Conservation (phyloP, 2,888 invertebrate genomes). For the Nomada fucata region DNA sequence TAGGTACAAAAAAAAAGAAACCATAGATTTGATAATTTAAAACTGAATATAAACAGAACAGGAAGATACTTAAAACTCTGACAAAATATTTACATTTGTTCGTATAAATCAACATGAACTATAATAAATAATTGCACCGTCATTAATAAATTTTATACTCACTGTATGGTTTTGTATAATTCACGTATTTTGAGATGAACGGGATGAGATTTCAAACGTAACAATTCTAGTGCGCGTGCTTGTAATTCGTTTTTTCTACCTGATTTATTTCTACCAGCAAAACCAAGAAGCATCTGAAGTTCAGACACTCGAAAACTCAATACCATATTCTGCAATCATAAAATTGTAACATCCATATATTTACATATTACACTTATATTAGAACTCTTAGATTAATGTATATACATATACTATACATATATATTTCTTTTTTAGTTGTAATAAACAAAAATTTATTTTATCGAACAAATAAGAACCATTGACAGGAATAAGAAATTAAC, state of each 20-base stretch:
- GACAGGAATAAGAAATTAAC: neutral
- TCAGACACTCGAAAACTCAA: slow-evolving; percentile 93
- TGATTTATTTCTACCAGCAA: slow-evolving; percentile 91
- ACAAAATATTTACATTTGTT: neutral
- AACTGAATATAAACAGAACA: slow-evolving; percentile 16
- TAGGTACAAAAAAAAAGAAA: slow-evolving; percentile 24
- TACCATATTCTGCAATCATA: slow-evolving; percentile 84
- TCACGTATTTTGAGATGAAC: slow-evolving; percentile 88
- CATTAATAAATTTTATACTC: slow-evolving; percentile 79
- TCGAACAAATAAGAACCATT: neutral
- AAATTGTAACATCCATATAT: slow-evolving; percentile 43
- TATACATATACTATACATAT: neutral
- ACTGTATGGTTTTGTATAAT: slow-evolving; percentile 89
- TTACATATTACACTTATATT: slow-evolving; percentile 3
- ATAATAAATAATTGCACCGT: slow-evolving; percentile 18
- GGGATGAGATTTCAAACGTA: slow-evolving; percentile 88
- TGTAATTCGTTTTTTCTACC: slow-evolving; percentile 93
- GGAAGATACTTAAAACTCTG: slow-evolving; percentile 1
- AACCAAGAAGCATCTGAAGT: slow-evolving; percentile 92
- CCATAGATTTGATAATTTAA: neutral
- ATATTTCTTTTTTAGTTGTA: too few relatives aligned
- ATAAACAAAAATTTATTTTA: neutral
- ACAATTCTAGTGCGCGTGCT: slow-evolving; percentile 89
- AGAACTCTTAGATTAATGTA: slow-evolving; percentile 7
- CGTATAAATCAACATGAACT: slow-evolving; percentile 10